phyloP scores from a whole-genome alignment of 2,797 vertebrate species.

The Synanceia verrucosa region DNA sequence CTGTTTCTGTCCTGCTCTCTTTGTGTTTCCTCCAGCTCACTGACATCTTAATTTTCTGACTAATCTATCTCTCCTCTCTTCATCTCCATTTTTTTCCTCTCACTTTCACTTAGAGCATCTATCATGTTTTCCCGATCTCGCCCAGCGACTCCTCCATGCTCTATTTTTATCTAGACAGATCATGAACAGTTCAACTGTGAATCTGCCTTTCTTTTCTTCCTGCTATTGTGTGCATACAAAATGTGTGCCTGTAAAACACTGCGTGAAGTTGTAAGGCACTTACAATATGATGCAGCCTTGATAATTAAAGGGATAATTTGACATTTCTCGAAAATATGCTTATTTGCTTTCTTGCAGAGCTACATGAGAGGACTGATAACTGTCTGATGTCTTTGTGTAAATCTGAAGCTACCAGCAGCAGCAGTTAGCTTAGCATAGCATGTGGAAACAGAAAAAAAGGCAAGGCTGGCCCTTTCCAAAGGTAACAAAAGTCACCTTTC shows the following conservation, averaged over 20 bases:
- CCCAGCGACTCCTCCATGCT: slow-evolving; percentile 26
- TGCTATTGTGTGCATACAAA: neutral
- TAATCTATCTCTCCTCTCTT: slow-evolving; percentile 38
- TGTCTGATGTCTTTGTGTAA: neutral
- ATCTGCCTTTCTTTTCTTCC: slow-evolving; percentile 16
- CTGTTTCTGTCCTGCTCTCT: slow-evolving; percentile 1
- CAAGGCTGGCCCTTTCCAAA: neutral
- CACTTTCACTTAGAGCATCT: slow-evolving; percentile 39
- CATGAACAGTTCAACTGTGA: slow-evolving; percentile 24
- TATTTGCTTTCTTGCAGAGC: neutral
- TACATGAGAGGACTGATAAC: neutral
- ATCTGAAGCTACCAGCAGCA: neutral
- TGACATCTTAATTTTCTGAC: slow-evolving; percentile 42
- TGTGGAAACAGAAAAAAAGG: neutral
- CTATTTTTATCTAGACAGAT: slow-evolving; percentile 56
- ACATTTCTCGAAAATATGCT: neutral
- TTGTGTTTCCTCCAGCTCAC: slow-evolving; percentile 33
- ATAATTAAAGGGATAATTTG: neutral
- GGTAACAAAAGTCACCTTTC: neutral
- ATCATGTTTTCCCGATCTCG: slow-evolving; percentile 51
- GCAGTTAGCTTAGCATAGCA: neutral
- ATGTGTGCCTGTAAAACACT: slow-evolving; percentile 1
- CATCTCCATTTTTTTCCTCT: slow-evolving; percentile 47
- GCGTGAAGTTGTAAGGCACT: neutral
- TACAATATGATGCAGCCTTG: neutral